These are phyloP conservation scores for Sarcophaga subvicina DNA, from an alignment of 2,888 invertebrate genomes.

Conservation along the genomic window DNA sequence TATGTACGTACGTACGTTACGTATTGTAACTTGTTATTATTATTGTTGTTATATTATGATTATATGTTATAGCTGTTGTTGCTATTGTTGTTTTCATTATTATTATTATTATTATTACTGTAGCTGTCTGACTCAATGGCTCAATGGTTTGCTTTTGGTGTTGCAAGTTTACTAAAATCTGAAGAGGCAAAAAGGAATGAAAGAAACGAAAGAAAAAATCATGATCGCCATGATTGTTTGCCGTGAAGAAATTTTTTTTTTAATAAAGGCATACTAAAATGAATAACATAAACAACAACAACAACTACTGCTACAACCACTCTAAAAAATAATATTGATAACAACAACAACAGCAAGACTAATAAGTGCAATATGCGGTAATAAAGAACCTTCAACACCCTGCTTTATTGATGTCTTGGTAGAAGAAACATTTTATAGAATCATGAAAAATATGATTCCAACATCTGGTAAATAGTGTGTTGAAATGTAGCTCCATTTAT, in stretches of 20 bases:
- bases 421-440: too few relatives aligned
- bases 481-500: too few relatives aligned
- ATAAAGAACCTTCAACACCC: too few relatives aligned
- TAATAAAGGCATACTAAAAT: constrained; percentile 55
- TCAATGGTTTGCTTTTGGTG: constrained; percentile 38
- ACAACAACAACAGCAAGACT: too few relatives aligned
- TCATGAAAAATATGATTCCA: too few relatives aligned
- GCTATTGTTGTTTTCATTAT: constrained; percentile 34
- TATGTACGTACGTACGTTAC: too few relatives aligned
- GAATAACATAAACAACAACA: constrained; percentile 45
- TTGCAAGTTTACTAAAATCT: constrained; percentile 32
- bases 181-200: background rate
- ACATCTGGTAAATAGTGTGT: too few relatives aligned
- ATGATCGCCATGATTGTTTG: constrained; percentile 68
- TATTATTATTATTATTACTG: constrained; percentile 24
- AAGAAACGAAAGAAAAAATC: constrained; percentile 23
- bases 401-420: too few relatives aligned
- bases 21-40: constrained; percentile 67
- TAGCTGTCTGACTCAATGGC: constrained; percentile 43
- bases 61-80: constrained; percentile 58
- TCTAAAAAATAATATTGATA: too few relatives aligned
- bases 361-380: too few relatives aligned
- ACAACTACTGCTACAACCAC: too few relatives aligned
- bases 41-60: constrained; percentile 65
- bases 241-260: constrained; percentile 23